These are phyloP conservation scores for Cirrhinus mrigala DNA, from an alignment of 2,797 vertebrate species.

Conservation along the genomic window DNA sequence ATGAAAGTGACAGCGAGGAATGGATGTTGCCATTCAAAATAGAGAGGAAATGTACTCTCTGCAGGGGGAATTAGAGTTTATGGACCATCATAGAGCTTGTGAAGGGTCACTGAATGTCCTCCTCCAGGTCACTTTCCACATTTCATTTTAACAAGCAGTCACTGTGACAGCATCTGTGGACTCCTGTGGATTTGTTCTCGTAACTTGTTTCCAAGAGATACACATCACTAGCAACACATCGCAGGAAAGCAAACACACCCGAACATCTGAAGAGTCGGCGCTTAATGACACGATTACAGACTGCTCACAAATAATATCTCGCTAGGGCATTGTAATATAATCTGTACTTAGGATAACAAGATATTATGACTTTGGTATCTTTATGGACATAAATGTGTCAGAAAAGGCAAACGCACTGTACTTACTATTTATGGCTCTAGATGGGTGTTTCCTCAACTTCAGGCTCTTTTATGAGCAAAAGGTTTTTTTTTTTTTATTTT, in stretches of 20 bases:
- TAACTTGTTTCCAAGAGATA: background rate
- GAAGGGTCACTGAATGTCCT: conserved; percentile 3
- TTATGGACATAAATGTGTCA: background rate
- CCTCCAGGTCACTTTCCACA: background rate
- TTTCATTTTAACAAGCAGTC: conserved; percentile 1
- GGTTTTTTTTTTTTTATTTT: background rate
- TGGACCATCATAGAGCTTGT: background rate
- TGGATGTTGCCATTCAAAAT: conserved; percentile 1
- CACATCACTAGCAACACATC: background rate
- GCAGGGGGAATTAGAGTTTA: background rate
- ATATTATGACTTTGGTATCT: background rate
- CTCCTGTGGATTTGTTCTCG: background rate
- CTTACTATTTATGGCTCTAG: background rate
- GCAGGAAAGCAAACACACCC: background rate
- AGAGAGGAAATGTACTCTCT: background rate
- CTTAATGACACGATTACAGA: background rate
- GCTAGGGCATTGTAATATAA: background rate
- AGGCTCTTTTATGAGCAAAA: background rate
- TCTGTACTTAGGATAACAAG: background rate
- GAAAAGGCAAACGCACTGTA: background rate
- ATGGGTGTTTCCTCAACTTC: background rate
- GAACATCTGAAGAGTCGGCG: background rate
- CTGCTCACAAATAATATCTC: background rate
- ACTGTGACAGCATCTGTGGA: background rate
- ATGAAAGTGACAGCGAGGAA: conserved; percentile 12